Conservation (phyloP, 2,113 vertebrate species). For the Trachemys scripta region DNA sequence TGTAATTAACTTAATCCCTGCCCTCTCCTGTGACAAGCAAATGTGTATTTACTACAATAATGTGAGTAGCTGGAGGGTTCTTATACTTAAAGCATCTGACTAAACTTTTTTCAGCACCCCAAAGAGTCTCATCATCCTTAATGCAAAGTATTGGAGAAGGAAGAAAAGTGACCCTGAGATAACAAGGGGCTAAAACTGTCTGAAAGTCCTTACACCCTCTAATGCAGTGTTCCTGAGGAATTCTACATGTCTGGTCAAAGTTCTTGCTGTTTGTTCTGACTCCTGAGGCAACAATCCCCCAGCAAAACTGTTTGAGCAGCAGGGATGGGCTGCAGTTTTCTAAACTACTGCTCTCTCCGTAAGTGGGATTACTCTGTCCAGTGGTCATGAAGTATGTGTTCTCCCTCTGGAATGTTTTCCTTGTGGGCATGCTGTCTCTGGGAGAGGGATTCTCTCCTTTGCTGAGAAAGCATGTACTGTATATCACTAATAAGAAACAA, state of each 20-base stretch:
- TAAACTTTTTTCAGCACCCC: not conserved
- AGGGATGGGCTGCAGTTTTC: constrained; percentile 61
- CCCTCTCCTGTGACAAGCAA: not conserved
- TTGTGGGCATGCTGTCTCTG: constrained; percentile 60
- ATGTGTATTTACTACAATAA: not conserved
- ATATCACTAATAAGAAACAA: constrained; percentile 57
- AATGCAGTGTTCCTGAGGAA: not conserved
- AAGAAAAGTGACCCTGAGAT: constrained; percentile 19
- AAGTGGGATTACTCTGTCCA: constrained; percentile 65
- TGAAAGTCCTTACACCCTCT: not conserved
- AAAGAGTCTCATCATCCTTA: not conserved
- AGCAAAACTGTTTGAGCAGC: constrained; percentile 65
- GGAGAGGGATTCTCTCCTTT: constrained; percentile 62
- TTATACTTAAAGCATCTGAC: not conserved
- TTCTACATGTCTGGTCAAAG: constrained; percentile 52
- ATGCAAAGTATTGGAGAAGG: constrained; percentile 28
- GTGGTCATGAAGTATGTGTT: constrained; percentile 76
- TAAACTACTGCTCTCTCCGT: constrained; percentile 64
- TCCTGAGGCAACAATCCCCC: constrained; percentile 55
- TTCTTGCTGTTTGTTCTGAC: constrained; percentile 29
- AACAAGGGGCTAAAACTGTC: constrained; percentile 40
- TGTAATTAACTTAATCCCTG: not conserved
- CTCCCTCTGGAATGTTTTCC: constrained; percentile 73
- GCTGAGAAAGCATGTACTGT: constrained; percentile 58
- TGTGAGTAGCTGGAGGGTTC: not conserved